Percentiles rank a stretch among this genome's conserved stretches.
Evolutionary conservation across 2,797 vertebrate genomes (phyloP).

Genomic region (Myotis daubentonii): DNA sequence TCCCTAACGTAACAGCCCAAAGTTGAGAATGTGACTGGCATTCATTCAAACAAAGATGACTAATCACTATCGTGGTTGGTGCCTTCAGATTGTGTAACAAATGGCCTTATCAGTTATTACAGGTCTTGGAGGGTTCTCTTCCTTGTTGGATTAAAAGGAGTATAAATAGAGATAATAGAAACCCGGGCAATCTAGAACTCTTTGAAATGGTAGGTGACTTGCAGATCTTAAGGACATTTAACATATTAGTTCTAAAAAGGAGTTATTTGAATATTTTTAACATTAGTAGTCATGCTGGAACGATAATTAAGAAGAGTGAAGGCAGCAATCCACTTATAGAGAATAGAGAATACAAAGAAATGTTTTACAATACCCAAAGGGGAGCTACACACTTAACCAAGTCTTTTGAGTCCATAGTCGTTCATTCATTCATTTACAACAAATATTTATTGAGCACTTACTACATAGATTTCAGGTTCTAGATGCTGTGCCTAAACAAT

Average conservation of each 20-base stretch:
- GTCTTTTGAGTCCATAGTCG: not conserved
- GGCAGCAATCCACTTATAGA: not conserved
- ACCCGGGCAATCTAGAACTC: not conserved
- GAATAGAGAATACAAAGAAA: slow-evolving; percentile 23
- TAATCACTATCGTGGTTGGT: accelerated
- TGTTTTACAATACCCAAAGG: not conserved
- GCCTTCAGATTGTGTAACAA: slow-evolving; percentile 4
- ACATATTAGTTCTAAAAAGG: slow-evolving; percentile 28
- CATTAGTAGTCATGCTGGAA: slow-evolving; percentile 7
- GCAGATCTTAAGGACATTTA: slow-evolving; percentile 22
- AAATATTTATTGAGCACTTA: not conserved
- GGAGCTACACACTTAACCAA: not conserved
- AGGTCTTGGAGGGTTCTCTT: slow-evolving; percentile 16
- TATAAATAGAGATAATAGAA: slow-evolving; percentile 47
- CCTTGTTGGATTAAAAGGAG: slow-evolving; percentile 55
- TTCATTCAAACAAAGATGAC: not conserved
- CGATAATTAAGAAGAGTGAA: slow-evolving; percentile 37
- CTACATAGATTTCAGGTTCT: not conserved
- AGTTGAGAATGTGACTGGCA: not conserved
- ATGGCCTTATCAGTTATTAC: slow-evolving; percentile 34
- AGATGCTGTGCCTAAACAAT: not conserved
- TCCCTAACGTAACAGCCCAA: not conserved
- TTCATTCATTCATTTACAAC: not conserved
- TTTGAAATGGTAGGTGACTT: slow-evolving; percentile 3
- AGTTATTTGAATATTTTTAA: slow-evolving; percentile 34